These are phyloP conservation scores for Platypus cylindrus DNA, from an alignment of 2,888 invertebrate genomes.

Conservation along the genomic window DNA sequence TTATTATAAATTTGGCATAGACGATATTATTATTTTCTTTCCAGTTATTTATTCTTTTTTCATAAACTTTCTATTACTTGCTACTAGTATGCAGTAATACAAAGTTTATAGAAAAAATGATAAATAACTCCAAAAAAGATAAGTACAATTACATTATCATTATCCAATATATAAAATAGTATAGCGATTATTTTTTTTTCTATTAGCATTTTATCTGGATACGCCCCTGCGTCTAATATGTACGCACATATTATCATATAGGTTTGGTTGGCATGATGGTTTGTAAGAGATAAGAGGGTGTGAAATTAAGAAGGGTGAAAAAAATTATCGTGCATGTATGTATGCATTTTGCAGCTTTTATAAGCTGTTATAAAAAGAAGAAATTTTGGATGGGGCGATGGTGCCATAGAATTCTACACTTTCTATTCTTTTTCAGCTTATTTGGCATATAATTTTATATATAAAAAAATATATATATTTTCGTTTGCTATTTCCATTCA, in stretches of 20 bases:
- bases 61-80: too few species aligned
- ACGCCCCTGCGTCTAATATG: slow-evolving; percentile 3
- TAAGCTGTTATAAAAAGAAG: slow-evolving; percentile 6
- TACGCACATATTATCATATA: slow-evolving; percentile 5
- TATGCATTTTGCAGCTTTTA: slow-evolving; percentile 11
- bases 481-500: too few species aligned
- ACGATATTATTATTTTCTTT: too few species aligned
- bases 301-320: slow-evolving; percentile 12
- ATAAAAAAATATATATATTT: not conserved
- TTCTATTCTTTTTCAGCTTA: slow-evolving; percentile 4
- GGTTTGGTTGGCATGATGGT: slow-evolving; percentile 14
- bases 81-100: too few species aligned
- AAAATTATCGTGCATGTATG: slow-evolving; percentile 9
- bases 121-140: too few species aligned
- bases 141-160: too few species aligned
- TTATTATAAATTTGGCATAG: too few species aligned
- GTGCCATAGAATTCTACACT: slow-evolving; percentile 2
- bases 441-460: slow-evolving; percentile 6
- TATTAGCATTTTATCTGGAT: too few species aligned
- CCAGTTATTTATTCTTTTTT: too few species aligned
- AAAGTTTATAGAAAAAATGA: too few species aligned
- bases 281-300: slow-evolving; percentile 12
- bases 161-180: too few species aligned
- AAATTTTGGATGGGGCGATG: slow-evolving; percentile 4
- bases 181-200: too few species aligned